A percentile compares a stretch with the other conserved stretches of the same genome.
Conservation (phyloP, 2,888 invertebrate genomes). For the Mantis religiosa region DNA sequence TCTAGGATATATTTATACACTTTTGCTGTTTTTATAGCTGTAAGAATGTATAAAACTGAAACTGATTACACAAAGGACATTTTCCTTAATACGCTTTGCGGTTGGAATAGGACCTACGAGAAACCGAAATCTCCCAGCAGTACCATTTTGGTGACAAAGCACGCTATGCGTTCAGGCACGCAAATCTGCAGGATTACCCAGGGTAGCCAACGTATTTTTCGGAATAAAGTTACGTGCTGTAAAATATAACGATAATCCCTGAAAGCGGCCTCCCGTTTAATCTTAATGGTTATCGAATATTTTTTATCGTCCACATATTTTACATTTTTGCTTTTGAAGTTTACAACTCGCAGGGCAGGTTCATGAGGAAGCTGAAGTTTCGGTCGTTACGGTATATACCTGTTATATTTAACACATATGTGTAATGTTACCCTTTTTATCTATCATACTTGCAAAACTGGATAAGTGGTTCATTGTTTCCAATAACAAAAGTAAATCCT, state of each 20-base stretch:
- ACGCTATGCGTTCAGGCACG: not conserved
- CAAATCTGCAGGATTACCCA: not conserved
- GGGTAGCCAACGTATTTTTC: not conserved
- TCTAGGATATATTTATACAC: no score
- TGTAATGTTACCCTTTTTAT: no score
- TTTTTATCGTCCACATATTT: not conserved
- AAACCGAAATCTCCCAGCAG: not conserved
- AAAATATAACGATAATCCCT: not conserved
- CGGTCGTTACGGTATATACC: no score
- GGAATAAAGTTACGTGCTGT: not conserved
- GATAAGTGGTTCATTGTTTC: no score
- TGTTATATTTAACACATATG: no score
- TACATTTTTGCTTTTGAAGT: not conserved
- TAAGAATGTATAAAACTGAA: no score
- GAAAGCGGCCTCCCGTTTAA: not conserved
- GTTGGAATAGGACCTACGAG: not conserved
- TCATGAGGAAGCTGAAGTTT: not conserved
- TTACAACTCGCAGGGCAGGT: not conserved
- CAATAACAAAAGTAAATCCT: no score
- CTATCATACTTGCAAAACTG: no score
- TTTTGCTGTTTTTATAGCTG: no score
- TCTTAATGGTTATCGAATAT: not conserved
- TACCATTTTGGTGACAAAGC: not conserved
- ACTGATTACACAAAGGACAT: no score
- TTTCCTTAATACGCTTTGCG: no score